phyloP scores from a whole-genome alignment of 2,113 vertebrate genomes.

The Aptenodytes forsteri region DNA sequence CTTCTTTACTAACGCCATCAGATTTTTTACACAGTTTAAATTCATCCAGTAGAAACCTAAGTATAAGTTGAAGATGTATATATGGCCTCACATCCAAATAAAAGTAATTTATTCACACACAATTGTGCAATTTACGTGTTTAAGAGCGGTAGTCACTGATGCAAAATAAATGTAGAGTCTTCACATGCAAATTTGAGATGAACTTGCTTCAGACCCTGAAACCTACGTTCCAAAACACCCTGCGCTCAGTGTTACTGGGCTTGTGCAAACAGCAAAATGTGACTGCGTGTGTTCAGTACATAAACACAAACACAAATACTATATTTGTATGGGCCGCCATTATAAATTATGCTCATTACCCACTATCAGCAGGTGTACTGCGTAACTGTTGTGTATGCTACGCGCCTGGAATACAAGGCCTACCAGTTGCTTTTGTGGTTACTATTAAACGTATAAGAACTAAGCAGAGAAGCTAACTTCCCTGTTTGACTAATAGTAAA shows the following conservation, averaged over 20 bases:
- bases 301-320: background rate
- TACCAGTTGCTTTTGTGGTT: background rate
- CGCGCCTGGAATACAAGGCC: background rate
- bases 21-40: background rate
- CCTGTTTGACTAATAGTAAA: background rate
- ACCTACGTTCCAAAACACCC: background rate
- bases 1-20: background rate
- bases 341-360: background rate
- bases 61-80: background rate
- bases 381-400: background rate
- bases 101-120: background rate
- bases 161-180: background rate
- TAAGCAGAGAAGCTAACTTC: background rate
- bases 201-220: background rate
- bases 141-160: background rate
- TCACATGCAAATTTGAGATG: background rate
- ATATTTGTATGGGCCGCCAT: background rate
- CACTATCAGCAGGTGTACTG: background rate
- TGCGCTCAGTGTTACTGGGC: fast-evolving
- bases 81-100: background rate
- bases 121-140: background rate
- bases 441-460: background rate
- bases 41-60: background rate
- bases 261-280: background rate
- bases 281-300: background rate